Conservation (phyloP, 2,797 vertebrate species). For the Linurgus olivaceus region DNA sequence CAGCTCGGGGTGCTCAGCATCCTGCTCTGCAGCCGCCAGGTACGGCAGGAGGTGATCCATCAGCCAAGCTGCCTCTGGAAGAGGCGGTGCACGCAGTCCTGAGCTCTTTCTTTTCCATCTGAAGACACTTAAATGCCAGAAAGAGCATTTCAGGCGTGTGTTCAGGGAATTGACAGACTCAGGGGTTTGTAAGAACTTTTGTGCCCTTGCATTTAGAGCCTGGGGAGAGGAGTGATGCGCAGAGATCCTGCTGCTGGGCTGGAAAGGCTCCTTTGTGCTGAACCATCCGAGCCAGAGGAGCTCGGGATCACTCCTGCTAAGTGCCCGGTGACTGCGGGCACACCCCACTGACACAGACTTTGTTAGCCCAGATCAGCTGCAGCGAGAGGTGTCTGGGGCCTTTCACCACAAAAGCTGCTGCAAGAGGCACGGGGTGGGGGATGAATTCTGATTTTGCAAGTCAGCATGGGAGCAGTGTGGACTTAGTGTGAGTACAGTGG, state of each 20-base stretch:
- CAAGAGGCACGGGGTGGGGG: neutral
- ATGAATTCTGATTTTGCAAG: neutral
- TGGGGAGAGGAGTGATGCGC: constrained; percentile 9
- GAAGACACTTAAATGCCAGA: neutral
- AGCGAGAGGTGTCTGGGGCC: neutral
- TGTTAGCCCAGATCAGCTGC: neutral
- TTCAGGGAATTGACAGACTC: neutral
- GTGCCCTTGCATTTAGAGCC: neutral
- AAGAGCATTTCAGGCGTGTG: neutral
- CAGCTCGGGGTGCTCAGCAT: no score
- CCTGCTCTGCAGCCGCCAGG: neutral
- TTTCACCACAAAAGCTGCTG: neutral
- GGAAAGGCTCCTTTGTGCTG: constrained; percentile 7
- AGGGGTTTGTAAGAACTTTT: neutral
- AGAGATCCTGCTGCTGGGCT: constrained; percentile 6
- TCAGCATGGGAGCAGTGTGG: neutral
- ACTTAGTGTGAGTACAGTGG: neutral
- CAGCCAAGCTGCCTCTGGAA: neutral
- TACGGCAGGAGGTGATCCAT: neutral
- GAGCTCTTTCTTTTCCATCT: neutral
- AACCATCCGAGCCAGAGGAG: neutral
- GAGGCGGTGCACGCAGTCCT: accelerated
- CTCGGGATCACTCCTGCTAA: neutral
- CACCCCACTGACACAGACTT: neutral
- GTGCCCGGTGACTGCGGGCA: neutral